These are phyloP conservation scores for Artemia sp. DNA, from an alignment of 2,888 invertebrate species.

Conservation along the genomic window DNA sequence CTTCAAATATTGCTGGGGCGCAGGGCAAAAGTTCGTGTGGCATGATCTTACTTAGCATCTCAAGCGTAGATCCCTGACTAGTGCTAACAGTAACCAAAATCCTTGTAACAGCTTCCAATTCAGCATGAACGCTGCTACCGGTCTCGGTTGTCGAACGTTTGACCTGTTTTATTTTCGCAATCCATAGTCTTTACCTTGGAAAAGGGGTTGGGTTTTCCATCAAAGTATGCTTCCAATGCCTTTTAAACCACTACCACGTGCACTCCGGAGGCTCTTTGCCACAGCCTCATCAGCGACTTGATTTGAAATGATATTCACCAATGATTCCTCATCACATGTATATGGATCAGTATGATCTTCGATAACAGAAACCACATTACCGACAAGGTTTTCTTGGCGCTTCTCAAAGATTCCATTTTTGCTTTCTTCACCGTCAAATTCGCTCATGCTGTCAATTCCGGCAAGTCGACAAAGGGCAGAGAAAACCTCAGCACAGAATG, in stretches of 20 bases:
- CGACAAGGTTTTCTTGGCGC: too few species aligned
- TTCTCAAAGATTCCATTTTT: too few species aligned
- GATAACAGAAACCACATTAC: too few species aligned
- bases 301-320: not conserved
- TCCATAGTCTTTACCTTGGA: too few species aligned
- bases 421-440: too few species aligned
- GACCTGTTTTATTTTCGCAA: not conserved
- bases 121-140: conserved; percentile 7
- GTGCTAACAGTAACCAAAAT: not conserved
- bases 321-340: not conserved
- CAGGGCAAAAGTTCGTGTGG: not conserved
- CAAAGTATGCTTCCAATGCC: conserved; percentile 5
- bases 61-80: not conserved
- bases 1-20: not conserved
- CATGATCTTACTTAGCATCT: too few species aligned
- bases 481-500: too few species aligned
- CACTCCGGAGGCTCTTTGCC: not conserved
- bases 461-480: too few species aligned
- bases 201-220: conserved; percentile 3
- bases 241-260: too few species aligned
- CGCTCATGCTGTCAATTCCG: too few species aligned
- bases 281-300: conserved; percentile 3
- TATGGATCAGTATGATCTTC: too few species aligned
- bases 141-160: not conserved
- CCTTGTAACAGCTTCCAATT: too few species aligned